Percentiles rank a stretch among this genome's conserved stretches.
Conservation (phyloP, 1,140 invertebrate genomes). For the Philotrypesis tridentata region DNA sequence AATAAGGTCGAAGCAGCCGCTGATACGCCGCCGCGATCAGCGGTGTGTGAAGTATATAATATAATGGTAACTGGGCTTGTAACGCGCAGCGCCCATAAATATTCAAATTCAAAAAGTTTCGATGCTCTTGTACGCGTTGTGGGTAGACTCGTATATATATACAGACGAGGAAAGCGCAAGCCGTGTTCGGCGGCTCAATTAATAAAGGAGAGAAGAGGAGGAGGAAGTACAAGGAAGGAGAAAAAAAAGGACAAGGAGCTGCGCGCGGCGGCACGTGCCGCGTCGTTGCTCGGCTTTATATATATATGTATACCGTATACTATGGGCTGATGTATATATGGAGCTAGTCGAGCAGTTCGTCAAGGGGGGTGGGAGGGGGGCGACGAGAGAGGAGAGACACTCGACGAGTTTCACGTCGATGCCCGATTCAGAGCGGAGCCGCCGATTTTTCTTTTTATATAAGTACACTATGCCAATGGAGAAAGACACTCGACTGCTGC, state of each 20-base stretch:
- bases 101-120: not conserved
- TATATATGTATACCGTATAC: too few species aligned
- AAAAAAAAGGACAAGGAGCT: too few species aligned
- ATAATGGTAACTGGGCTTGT: too few species aligned
- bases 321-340: too few species aligned
- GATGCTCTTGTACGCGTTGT: too few species aligned
- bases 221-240: too few species aligned
- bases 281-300: too few species aligned
- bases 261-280: not conserved
- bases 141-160: too few species aligned
- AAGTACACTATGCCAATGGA: not conserved
- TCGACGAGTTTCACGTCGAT: not conserved
- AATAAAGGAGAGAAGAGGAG: not conserved
- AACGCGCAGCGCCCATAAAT: not conserved
- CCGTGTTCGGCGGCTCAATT: not conserved
- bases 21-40: not conserved
- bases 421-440: conserved; percentile 13
- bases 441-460: not conserved
- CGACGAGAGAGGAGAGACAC: not conserved
- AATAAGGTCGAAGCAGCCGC: not conserved
- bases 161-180: not conserved
- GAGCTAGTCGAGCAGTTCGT: too few species aligned
- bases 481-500: not conserved
- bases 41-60: not conserved
- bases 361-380: too few species aligned